Percentiles rank a stretch among this genome's conserved stretches.
Conservation (phyloP, 2,888 invertebrate species). For the Aphidius colemani region DNA sequence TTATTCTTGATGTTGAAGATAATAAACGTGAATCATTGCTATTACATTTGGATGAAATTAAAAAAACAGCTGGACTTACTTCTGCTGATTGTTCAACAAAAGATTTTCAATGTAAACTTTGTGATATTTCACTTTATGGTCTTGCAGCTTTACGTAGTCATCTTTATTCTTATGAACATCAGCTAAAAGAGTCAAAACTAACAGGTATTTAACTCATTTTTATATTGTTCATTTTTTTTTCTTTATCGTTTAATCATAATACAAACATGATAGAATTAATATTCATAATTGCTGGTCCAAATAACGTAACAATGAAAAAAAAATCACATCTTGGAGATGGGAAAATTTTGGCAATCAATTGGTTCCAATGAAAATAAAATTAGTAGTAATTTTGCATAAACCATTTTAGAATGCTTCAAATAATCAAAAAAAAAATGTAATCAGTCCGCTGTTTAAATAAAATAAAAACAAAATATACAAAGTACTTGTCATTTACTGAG, state of each 20-base stretch:
- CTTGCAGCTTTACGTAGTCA: conserved; percentile 63
- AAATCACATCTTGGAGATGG: conserved; percentile 64
- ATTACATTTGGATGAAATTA: conserved; percentile 61
- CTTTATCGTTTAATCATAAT: too few species aligned
- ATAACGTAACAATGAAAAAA: conserved; percentile 59
- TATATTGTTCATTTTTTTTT: too few species aligned
- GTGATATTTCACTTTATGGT: conserved; percentile 57
- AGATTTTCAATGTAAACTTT: conserved; percentile 61
- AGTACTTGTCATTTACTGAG: too few species aligned
- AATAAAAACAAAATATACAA: too few species aligned
- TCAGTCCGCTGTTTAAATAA: too few species aligned
- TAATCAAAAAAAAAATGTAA: too few species aligned
- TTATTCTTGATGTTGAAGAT: conserved; percentile 58
- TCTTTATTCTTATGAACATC: conserved; percentile 61
- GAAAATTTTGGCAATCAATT: conserved; percentile 68
- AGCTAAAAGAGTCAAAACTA: not conserved
- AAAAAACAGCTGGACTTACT: conserved; percentile 47
- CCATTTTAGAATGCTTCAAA: too few species aligned
- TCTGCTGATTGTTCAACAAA: conserved; percentile 16
- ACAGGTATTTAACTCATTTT: too few species aligned
- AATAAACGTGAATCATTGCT: conserved; percentile 52
- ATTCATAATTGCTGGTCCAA: conserved; percentile 59
- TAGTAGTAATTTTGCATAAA: too few species aligned
- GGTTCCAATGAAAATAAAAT: conserved; percentile 66
- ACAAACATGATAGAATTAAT: too few species aligned